Percentiles rank a stretch among this genome's conserved stretches.
Conservation (phyloP, 2,888 invertebrate genomes). For the Drosophila neoperkinsi region DNA sequence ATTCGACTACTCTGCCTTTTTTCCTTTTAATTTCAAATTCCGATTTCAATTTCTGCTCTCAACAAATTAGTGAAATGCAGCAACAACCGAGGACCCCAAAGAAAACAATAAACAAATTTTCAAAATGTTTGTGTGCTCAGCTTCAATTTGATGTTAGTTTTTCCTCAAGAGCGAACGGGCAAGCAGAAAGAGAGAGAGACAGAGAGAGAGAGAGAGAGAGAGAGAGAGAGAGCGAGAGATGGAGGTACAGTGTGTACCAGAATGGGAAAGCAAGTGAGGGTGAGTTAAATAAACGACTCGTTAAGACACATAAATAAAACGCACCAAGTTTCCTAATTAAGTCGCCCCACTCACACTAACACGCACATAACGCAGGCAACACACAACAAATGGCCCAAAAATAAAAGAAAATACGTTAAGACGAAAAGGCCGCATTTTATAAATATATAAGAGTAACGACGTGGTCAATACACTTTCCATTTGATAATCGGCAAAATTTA, state of each 20-base stretch:
- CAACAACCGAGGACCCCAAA: constrained; percentile 59
- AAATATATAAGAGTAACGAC: constrained; percentile 22
- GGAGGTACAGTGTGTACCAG: constrained; percentile 6
- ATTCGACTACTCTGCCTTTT: constrained; percentile 17
- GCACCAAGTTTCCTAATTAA: constrained; percentile 78
- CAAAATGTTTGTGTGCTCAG: constrained; percentile 63
- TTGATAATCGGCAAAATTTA: neutral
- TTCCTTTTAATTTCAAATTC: constrained; percentile 61
- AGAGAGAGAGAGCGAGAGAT: neutral
- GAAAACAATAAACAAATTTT: constrained; percentile 80
- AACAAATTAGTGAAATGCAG: constrained; percentile 61
- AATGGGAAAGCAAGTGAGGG: constrained; percentile 24
- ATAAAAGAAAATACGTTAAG: constrained; percentile 33
- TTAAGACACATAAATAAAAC: constrained; percentile 80
- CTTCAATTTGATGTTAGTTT: constrained; percentile 61
- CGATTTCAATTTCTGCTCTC: constrained; percentile 47
- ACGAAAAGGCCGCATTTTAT: neutral
- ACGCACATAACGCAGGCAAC: constrained; percentile 13
- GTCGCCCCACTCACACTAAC: constrained; percentile 58
- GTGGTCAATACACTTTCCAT: constrained; percentile 15
- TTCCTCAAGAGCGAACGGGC: constrained; percentile 1
- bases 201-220: neutral
- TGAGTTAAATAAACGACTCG: constrained; percentile 79
- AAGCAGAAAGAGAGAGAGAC: neutral
- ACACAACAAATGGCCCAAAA: constrained; percentile 39